phyloP scores from a whole-genome alignment of 2,797 vertebrate genomes.

The Antennarius maculatus region DNA sequence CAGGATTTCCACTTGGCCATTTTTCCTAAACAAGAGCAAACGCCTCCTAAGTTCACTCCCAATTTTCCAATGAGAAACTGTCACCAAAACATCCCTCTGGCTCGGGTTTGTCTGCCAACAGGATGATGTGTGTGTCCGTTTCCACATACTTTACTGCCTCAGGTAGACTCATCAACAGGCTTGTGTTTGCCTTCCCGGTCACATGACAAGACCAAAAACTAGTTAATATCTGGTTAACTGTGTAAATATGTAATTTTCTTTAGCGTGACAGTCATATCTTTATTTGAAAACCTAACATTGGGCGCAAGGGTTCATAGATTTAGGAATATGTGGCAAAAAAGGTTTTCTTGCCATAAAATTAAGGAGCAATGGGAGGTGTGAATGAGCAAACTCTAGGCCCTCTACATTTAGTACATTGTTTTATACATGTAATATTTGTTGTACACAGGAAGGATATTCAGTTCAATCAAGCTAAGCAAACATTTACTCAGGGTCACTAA shows the following conservation, averaged over 20 bases:
- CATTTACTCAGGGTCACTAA: not conserved
- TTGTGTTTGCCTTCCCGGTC: not conserved
- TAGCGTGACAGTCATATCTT: not conserved
- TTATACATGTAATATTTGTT: not conserved
- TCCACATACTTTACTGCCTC: constrained; percentile 3
- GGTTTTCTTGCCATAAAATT: not conserved
- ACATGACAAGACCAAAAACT: not conserved
- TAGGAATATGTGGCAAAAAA: not conserved
- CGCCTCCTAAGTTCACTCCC: constrained; percentile 60
- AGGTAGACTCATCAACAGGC: constrained; percentile 1
- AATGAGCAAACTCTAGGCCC: not conserved
- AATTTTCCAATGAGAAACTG: constrained; percentile 59
- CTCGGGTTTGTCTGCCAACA: constrained; percentile 44
- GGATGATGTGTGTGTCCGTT: constrained; percentile 25
- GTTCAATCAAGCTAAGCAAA: not conserved
- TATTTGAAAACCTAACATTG: not conserved
- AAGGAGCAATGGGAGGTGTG: not conserved
- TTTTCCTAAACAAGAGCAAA: constrained; percentile 62
- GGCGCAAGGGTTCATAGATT: not conserved
- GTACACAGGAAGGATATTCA: not conserved
- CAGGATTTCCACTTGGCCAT: constrained; percentile 73
- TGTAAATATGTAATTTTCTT: not conserved
- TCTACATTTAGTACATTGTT: too few species aligned
- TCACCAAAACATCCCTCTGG: constrained; percentile 54
- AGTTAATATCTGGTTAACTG: not conserved